Evolutionary conservation across 2,113 vertebrate species (phyloP).

Genomic region (Mustela nigripes): DNA sequence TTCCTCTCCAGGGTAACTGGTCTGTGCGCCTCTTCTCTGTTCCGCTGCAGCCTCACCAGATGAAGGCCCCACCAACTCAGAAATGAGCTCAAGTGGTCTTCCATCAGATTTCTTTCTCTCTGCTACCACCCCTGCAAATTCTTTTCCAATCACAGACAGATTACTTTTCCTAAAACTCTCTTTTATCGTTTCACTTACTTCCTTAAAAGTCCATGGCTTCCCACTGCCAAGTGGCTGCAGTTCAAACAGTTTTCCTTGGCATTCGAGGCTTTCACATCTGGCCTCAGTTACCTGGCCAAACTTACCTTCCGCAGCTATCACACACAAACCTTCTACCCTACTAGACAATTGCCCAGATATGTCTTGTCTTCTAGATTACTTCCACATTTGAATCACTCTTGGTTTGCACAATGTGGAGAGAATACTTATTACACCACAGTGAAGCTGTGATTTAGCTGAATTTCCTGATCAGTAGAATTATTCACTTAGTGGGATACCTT

Average conservation of each 20-base stretch:
- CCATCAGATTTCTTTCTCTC: neutral
- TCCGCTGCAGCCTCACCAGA: neutral
- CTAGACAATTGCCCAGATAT: neutral
- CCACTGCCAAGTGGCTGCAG: slow-evolving; percentile 24
- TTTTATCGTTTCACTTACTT: neutral
- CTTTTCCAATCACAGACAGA: neutral
- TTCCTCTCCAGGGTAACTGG: neutral
- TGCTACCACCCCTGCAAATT: neutral
- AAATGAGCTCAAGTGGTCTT: neutral
- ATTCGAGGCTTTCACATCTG: neutral
- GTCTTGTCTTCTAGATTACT: neutral
- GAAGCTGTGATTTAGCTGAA: neutral
- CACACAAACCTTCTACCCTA: neutral
- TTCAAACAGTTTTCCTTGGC: slow-evolving; percentile 45
- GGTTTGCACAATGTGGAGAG: slow-evolving; percentile 14
- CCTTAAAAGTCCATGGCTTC: neutral
- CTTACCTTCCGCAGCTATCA: neutral
- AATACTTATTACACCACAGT: slow-evolving; percentile 40
- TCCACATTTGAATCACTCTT: slow-evolving; percentile 37
- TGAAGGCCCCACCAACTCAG: neutral
- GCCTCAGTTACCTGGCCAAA: neutral
- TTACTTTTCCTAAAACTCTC: slow-evolving; percentile 29
- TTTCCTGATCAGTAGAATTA: slow-evolving; percentile 54
- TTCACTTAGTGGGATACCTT: slow-evolving; percentile 21
- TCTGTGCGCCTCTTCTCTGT: neutral